A percentile compares a stretch with the other conserved stretches of the same genome.
phyloP scores from a whole-genome alignment of 2,888 invertebrate species.

The Alviniconcha strummeri region DNA sequence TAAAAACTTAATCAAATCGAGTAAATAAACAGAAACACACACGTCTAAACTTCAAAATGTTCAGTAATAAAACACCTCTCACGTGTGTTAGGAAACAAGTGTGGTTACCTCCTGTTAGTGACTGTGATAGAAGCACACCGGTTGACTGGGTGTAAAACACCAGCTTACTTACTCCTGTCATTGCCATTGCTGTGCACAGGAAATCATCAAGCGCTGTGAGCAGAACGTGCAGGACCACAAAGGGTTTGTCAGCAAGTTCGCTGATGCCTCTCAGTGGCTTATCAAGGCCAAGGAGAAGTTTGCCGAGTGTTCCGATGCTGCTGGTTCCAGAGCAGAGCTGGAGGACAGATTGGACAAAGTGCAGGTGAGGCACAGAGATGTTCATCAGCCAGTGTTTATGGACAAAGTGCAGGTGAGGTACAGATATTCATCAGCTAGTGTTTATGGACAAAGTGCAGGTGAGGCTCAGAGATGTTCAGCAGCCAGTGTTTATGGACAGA shows the following conservation, averaged over 20 bases:
- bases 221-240: conserved; percentile 95
- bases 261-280: conserved; percentile 95
- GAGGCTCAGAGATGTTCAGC: background rate
- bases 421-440: too few species aligned
- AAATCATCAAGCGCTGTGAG: conserved; percentile 91
- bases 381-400: conserved; percentile 67
- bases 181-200: conserved; percentile 72
- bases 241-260: conserved; percentile 91
- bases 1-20: too few species aligned
- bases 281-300: conserved; percentile 91
- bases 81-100: too few species aligned
- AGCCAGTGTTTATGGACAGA: conserved; percentile 74
- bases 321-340: conserved; percentile 87
- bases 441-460: conserved; percentile 76
- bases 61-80: too few species aligned
- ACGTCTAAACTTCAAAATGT: too few species aligned
- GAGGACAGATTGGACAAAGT: conserved; percentile 84
- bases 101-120: too few species aligned
- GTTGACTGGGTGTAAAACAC: too few species aligned
- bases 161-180: too few species aligned
- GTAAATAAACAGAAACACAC: too few species aligned
- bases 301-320: conserved; percentile 83
- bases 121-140: too few species aligned
- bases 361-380: conserved; percentile 52
- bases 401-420: conserved; percentile 72